Percentiles rank a stretch among this genome's conserved stretches.
Conservation (phyloP, 2,113 vertebrate species). For the Tupaia tana region DNA sequence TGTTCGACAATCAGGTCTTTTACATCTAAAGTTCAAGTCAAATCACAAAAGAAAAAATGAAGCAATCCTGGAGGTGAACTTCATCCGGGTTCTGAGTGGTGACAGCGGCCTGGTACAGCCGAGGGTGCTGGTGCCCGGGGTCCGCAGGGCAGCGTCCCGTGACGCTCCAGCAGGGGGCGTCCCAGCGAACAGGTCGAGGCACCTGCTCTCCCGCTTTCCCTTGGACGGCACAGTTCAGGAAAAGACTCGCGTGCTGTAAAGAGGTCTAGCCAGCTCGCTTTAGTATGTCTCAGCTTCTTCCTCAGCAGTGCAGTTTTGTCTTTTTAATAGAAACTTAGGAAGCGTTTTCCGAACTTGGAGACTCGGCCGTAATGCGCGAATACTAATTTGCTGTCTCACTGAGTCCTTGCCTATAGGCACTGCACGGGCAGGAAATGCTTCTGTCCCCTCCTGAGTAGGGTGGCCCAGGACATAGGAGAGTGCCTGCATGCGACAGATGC, state of each 20-base stretch:
- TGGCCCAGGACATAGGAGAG: not conserved
- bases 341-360: not conserved
- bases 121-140: not conserved
- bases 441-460: not conserved
- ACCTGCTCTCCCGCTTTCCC: not conserved
- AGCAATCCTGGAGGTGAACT: not conserved
- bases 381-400: not conserved
- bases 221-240: not conserved
- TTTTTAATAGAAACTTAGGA: not conserved
- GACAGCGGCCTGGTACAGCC: not conserved
- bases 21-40: conserved; percentile 30
- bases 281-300: not conserved
- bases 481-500: not conserved
- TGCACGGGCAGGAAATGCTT: not conserved
- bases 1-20: not conserved
- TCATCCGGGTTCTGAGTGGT: not conserved
- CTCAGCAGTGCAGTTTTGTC: not conserved
- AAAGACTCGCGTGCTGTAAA: not conserved
- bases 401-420: not conserved
- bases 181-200: not conserved
- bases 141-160: not conserved
- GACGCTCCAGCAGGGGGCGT: not conserved
- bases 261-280: too few relatives aligned
- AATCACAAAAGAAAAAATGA: conserved; percentile 4
- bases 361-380: not conserved